Percentiles rank a stretch among this genome's conserved stretches.
These are phyloP conservation scores for Dromaius novaehollandiae DNA, from an alignment of 2,113 vertebrate species.

Conservation along the genomic window DNA sequence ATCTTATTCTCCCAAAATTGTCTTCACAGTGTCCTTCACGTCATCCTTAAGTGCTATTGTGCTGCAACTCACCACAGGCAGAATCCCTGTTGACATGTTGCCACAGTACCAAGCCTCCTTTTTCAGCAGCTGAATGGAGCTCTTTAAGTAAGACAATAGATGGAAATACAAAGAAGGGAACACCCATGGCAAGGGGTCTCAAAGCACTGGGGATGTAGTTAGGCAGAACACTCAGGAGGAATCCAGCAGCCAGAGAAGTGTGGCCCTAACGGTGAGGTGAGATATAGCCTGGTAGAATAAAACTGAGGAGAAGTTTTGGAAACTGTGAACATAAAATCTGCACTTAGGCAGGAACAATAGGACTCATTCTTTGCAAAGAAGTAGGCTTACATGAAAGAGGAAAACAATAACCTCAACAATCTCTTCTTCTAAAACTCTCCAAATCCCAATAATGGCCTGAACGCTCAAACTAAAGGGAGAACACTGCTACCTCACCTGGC, in stretches of 20 bases:
- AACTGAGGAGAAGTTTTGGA: not conserved
- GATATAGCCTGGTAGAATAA: not conserved
- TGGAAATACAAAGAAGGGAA: not conserved
- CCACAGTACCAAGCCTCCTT: not conserved
- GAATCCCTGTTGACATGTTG: not conserved
- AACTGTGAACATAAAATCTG: not conserved
- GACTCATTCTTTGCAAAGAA: not conserved
- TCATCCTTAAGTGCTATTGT: not conserved
- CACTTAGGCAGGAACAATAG: not conserved
- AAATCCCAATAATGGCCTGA: not conserved
- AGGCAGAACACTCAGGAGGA: not conserved
- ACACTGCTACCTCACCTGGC: not conserved
- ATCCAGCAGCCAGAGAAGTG: not conserved
- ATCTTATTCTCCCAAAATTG: not conserved
- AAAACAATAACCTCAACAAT: not conserved
- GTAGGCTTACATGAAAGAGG: not conserved
- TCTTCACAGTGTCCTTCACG: not conserved
- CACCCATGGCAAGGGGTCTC: not conserved
- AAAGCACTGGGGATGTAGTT: not conserved
- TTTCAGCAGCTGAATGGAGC: rapidly evolving
- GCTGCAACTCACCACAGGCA: not conserved
- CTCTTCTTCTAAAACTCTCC: not conserved
- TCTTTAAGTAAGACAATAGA: not conserved
- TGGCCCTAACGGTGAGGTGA: not conserved
- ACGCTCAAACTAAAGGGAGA: not conserved